Base-by-base conservation (phyloP, 1,140 invertebrate species). In the Vanessa tameamea region DNA sequence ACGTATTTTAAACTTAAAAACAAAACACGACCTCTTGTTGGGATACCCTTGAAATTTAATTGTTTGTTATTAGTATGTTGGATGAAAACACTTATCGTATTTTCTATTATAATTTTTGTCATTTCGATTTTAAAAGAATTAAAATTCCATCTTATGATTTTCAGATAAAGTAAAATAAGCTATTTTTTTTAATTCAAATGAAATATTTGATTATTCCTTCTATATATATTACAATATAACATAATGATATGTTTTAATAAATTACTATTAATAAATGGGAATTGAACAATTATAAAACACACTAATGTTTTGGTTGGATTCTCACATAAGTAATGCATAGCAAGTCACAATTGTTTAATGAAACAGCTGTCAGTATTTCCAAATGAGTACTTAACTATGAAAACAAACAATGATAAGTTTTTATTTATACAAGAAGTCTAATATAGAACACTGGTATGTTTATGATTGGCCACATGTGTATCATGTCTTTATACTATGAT, bases 381-480 rank as follows among this genome's bases (percentile, higher is more conserved):
- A 57, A 55, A 77, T 74, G 37, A 69, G 69, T 74, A 64, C 31
- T 71, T 64, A 59, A 59, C 63, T 79, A 74, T 78, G 70, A 86
- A 78, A 84, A 87, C 69, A 82, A 84, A 86, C 79, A 81, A 43
- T 43, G 37, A 43, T 43, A 57, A 73, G 72, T 63, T 78, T 80
- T 83, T 84, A 82, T 85, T 81, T 84, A 80, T 75, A 76, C 73
- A 83, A 81, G 64, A 75, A 71, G 61, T 76, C 73, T 73, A 68
- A 74, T 74, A 72, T 79, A 79, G 79, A 67, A 26, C 37, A 43
- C 7, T 43, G 43, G 55, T 37, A 77, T 87, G 86, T 89, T 87
- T 89, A 88, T 84, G 78, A 80, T 84, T 80, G 69, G 77, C 82
- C 84, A 88, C 82, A 87, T 87, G 85, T 89, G 80, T 84, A 72